Base-by-base conservation (phyloP, 2,113 vertebrate species). In the Microcebus griseorufus region DNA sequence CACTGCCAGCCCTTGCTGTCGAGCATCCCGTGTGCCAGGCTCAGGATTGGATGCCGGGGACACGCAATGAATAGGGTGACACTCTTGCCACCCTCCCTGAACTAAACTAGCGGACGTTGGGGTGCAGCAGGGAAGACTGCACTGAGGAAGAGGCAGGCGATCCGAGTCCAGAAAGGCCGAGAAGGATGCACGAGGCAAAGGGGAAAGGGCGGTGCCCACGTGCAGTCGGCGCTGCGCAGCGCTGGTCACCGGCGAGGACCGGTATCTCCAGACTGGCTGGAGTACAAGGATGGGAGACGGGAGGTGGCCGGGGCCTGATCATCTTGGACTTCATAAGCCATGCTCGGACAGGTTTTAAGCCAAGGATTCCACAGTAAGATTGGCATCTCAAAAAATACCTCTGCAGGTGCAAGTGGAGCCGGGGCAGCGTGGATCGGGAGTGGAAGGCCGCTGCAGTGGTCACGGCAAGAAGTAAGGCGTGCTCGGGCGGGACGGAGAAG, bases 151-250 rank as follows among this genome's bases (percentile, higher is more conserved):
- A 64, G 11, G 10, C 22, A 16, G 55, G 22, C 1, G 5, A 37
- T 45, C 48, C 11, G 32, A 34, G 17, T 39, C 78, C 51, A 34
- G 32, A 37, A 22, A 58, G 58, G 3, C 51, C 75, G 34, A 37
- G 34, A 23, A n/a, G 64, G 29, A 12, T 29, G 34, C 2, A 16
- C 0, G n/a, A 55, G 27, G 17, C 75, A 3, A 9, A 55, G 80
- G 53, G n/a, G 69, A 45, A 11, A 25, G 48, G 34, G 8, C 1
- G 0, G 37, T 2, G 37, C 5, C 4, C 9, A 0, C 1, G 0
- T 4, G 51, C 22, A 6, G 16, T 2, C 75, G n/a, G 29, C 1
- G 2, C 67, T 18, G 84, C 32, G 39, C 1, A 1, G 55, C 42
- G 0, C 22, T 0, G 13, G 1, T 7, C 42, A 1, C 22, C 0